phyloP scores from a whole-genome alignment of 1,140 invertebrate genomes.

The Heliconius hermathena region DNA sequence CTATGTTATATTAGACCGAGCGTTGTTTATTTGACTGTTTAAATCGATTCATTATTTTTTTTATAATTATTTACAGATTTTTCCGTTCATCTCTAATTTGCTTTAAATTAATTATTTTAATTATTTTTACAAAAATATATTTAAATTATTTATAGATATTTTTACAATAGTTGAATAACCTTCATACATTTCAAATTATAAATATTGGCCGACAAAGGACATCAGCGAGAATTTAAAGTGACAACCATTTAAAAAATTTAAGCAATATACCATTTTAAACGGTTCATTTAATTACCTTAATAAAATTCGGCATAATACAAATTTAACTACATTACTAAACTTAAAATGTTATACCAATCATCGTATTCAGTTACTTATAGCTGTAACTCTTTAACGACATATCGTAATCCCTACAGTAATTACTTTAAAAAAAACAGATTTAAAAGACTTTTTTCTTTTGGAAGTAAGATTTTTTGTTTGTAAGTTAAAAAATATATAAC shows the following conservation, averaged over 20 bases:
- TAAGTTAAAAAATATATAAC: constrained; percentile 62
- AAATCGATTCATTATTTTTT: too few species aligned
- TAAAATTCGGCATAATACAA: background rate
- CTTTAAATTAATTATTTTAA: background rate
- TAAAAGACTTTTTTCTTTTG: constrained; percentile 47
- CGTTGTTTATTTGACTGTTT: background rate
- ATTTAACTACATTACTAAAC: background rate
- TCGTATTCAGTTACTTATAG: background rate
- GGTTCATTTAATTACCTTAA: background rate
- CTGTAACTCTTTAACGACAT: constrained; percentile 8
- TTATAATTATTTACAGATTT: too few species aligned
- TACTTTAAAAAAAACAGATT: constrained; percentile 49
- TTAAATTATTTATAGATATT: too few species aligned
- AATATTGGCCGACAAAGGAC: too few species aligned
- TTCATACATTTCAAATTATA: background rate
- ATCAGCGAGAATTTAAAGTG: background rate
- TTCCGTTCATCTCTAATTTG: too few species aligned
- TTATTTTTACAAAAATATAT: background rate
- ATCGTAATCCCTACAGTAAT: constrained; percentile 48
- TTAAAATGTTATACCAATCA: background rate
- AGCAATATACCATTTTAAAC: constrained; percentile 4
- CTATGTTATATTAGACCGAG: background rate
- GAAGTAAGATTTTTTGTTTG: constrained; percentile 46
- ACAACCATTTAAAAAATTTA: background rate
- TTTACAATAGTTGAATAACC: background rate